Evolutionary conservation across 2,797 vertebrate species (phyloP).

Genomic region (Diceros bicornis): DNA sequence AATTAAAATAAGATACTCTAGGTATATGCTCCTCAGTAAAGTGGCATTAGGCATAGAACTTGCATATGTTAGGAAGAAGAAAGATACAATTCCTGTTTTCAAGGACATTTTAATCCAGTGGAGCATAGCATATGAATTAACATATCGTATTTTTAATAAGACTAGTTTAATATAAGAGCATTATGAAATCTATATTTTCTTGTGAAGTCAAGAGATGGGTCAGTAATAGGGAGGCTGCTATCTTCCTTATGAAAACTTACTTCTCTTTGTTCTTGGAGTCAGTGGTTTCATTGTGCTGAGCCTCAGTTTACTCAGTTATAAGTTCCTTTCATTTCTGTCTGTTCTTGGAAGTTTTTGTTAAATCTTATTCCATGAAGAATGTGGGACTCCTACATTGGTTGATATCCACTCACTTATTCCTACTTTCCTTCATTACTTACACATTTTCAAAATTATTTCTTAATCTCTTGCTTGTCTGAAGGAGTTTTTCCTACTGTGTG

Average conservation of each 20-base stretch:
- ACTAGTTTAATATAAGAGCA: not conserved
- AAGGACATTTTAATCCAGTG: not conserved
- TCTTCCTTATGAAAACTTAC: not conserved
- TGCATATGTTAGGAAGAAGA: not conserved
- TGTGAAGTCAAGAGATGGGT: not conserved
- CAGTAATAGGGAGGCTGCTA: not conserved
- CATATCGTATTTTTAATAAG: not conserved
- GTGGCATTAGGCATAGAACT: not conserved
- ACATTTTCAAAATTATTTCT: not conserved
- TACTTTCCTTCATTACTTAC: not conserved
- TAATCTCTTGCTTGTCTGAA: constrained; percentile 11
- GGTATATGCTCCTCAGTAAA: not conserved
- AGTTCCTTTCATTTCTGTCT: not conserved
- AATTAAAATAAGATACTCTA: not conserved
- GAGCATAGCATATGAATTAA: not conserved
- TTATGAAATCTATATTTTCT: not conserved
- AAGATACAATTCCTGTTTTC: not conserved
- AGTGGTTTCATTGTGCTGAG: fast-evolving
- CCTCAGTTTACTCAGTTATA: not conserved
- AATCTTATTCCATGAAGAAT: not conserved
- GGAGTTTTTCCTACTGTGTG: not conserved
- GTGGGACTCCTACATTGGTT: not conserved
- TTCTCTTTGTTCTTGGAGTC: not conserved
- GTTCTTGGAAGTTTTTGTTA: not conserved
- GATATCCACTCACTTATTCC: not conserved